Evolutionary conservation across 2,888 invertebrate genomes (phyloP), one percentile per base, ranked within the genome.

Genomic region (Sminthurinus aureus): DNA sequence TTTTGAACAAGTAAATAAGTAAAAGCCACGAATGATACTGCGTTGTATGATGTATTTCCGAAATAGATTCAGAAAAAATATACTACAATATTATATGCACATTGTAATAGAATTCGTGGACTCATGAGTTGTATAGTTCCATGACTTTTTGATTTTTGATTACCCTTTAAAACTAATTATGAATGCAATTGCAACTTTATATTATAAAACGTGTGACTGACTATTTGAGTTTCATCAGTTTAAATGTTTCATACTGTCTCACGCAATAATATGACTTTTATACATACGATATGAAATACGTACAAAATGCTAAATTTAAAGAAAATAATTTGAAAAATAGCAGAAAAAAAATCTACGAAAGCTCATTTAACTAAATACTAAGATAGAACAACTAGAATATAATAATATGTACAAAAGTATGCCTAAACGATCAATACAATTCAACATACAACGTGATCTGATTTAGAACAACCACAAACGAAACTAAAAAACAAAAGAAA

Each of bases 171-270:
- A 67, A 67, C 11, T 67, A 11, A n/a, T 20, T 20, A n/a, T 67
- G 67, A 67, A 67, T 67, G 67, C 67, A 67, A 67, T 67, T 67
- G 67, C 67, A 67, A 67, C 67, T 67, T 67, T 67, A 20, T 67
- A 67, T 67, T 67, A 11, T 11, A 67, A 67, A 67, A 67, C 12
- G 38, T 38, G 38, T 38, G 38, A 38, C 38, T 38, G 38, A 38
- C 38, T 38, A 38, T 38, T 38, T 38, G 38, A 38, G 1, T 38
- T 6, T 38, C 38, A 38, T 38, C 1, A 38, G 38, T 38, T 6
- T 38, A 67, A 67, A 67, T 20, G 8, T 20, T n/a, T n/a, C n/a
- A 15, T 1, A 67, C 8, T 67, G n/a, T 67, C 20, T 64, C 64
- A 64, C 13, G 3, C 64, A 64, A 18, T 64, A 22, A n/a, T 20